Evolutionary conservation across 2,888 invertebrate genomes (phyloP).

Genomic region (Blastobasis adustella): DNA sequence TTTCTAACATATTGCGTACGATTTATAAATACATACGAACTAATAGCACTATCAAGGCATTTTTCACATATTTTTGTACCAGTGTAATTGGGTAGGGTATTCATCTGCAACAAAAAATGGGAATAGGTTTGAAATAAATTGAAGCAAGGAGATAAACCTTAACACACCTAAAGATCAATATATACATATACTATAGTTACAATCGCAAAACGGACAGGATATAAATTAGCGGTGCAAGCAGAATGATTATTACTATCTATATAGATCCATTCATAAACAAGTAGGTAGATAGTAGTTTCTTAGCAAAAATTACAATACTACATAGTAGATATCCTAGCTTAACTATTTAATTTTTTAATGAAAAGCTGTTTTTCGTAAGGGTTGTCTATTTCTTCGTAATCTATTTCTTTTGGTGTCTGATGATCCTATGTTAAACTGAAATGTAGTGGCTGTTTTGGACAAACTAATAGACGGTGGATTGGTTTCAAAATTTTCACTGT

Average conservation of each 20-base stretch:
- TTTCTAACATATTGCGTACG: constrained; percentile 40
- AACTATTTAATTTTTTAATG: constrained; percentile 19
- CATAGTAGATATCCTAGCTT: too few species aligned
- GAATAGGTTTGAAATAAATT: constrained; percentile 15
- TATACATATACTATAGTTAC: too few species aligned
- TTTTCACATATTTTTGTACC: constrained; percentile 59
- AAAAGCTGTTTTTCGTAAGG: constrained; percentile 21
- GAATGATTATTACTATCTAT: too few species aligned
- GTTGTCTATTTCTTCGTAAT: constrained; percentile 11
- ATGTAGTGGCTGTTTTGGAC: constrained; percentile 4
- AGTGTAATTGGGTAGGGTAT: constrained; percentile 33
- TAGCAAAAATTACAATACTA: too few species aligned
- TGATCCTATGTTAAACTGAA: constrained; percentile 30
- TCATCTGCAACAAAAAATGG: constrained; percentile 57
- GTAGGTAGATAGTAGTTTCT: too few species aligned
- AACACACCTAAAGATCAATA: too few species aligned
- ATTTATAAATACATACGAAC: constrained; percentile 46
- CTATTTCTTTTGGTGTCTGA: constrained; percentile 8
- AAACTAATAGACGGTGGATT: background rate
- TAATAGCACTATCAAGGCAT: constrained; percentile 49
- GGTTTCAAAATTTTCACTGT: background rate
- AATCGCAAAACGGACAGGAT: too few species aligned
- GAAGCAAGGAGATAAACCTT: too few species aligned
- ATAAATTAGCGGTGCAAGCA: too few species aligned
- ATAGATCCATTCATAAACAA: too few species aligned